Evolutionary conservation across 2,113 vertebrate species (phyloP).

Genomic region (Trogon surrucura): DNA sequence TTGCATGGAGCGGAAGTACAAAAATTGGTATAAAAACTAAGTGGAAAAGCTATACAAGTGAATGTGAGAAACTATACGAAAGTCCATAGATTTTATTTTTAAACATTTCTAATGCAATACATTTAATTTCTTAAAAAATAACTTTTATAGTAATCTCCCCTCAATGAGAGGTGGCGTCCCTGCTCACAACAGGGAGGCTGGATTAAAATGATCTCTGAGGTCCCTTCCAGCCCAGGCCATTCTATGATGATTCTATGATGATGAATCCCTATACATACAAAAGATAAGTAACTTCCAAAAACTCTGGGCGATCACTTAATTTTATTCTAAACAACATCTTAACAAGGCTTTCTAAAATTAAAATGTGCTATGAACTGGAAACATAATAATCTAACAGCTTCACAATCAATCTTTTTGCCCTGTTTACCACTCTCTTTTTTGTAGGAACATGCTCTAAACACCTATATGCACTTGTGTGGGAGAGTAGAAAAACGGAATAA

Average conservation of each 20-base stretch:
- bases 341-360: background rate
- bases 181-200: too few relatives aligned
- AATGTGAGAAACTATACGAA: background rate
- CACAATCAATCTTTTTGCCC: background rate
- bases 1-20: rapidly evolving
- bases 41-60: background rate
- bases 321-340: background rate
- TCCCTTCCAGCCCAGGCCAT: too few relatives aligned
- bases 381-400: background rate
- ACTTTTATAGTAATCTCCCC: background rate
- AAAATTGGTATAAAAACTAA: background rate
- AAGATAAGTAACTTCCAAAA: background rate
- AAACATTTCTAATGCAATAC: background rate
- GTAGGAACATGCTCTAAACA: background rate
- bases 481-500: background rate
- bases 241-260: too few relatives aligned
- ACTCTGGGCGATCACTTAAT: background rate
- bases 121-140: background rate
- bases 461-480: rapidly evolving
- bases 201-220: too few relatives aligned
- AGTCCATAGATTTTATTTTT: background rate
- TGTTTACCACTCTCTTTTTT: background rate
- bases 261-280: background rate
- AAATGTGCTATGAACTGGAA: background rate
- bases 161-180: too few relatives aligned